A percentile compares a stretch with the other conserved stretches of the same genome.
Conservation (phyloP, 2,888 invertebrate genomes). For the Catocala fraxini region DNA sequence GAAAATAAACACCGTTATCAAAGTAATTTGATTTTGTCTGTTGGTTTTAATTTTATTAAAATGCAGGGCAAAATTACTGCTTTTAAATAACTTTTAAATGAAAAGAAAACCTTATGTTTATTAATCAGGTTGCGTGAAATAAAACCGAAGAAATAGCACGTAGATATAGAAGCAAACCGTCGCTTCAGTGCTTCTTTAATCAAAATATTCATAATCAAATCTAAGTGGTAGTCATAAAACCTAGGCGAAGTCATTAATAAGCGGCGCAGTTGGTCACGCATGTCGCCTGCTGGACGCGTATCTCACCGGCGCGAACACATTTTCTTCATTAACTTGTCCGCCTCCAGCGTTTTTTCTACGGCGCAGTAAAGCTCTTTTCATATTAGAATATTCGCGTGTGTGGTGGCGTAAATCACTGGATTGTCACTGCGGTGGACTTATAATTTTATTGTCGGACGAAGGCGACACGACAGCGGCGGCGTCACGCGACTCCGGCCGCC, state of each 20-base stretch:
- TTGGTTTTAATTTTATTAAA: constrained; percentile 10
- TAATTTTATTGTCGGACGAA: constrained; percentile 86
- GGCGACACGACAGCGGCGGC: constrained; percentile 79
- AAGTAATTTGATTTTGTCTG: constrained; percentile 14
- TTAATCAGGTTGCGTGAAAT: constrained; percentile 1
- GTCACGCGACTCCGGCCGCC: constrained; percentile 71
- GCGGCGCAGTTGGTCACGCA: constrained; percentile 66
- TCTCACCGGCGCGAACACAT: constrained; percentile 72
- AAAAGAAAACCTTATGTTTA: background rate
- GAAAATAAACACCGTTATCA: constrained; percentile 17
- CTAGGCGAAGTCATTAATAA: constrained; percentile 59
- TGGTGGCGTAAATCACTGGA: constrained; percentile 86
- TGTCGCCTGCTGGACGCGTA: constrained; percentile 65
- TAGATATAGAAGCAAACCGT: constrained; percentile 9
- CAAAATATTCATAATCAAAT: constrained; percentile 51
- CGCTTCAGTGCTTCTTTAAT: constrained; percentile 25
- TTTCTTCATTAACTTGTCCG: constrained; percentile 85
- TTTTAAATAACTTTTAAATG: constrained; percentile 1
- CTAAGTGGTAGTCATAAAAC: constrained; percentile 45
- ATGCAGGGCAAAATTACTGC: background rate
- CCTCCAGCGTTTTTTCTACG: constrained; percentile 74
- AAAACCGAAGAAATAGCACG: constrained; percentile 4
- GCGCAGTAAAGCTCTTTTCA: constrained; percentile 76
- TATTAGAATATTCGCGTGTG: constrained; percentile 86
- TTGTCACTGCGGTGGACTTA: constrained; percentile 87